Base-by-base conservation (phyloP, 1,140 invertebrate species). In the Nautilus pompilius region DNA sequence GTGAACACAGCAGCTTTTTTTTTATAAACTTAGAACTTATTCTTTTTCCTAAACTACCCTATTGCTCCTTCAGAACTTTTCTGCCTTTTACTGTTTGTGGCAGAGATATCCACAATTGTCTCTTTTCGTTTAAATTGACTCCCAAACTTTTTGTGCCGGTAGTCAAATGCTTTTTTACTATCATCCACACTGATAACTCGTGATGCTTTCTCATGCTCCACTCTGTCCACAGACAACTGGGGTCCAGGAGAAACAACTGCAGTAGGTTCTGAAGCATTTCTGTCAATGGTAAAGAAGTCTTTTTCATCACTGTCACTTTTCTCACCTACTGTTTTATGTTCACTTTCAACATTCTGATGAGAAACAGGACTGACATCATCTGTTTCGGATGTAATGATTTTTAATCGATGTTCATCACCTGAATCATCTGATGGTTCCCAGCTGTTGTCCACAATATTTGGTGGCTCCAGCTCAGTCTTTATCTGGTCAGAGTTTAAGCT, bases 141-240 rank as follows among this genome's bases (percentile, higher is more conserved):
- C 26, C 49, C 49, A 53, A 53, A 53, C 29, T 53, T 53, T 28
- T 53, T 53, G 17, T 53, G 49, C 20, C 49, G 49, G 29, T 53
- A 53, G 4, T 22, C 29, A 53, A 53, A 53, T 5, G 26, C 29
- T 24, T 53, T 28, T 46, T 46, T 22, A 53, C 15, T 53, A 53
- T 53, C 49, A 24, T 20, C 49, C 5, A 15, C 26, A 24, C 13
- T 4, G 26, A 28, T 53, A 28, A 28, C 49, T 28, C 49, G 29
- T 41, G 13, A 13, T 41, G n/a, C 36, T 24, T 53, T 22, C n/a
- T 22, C 45, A 46, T 17, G 45, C 13, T 17, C 13, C n/a, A 53
- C 26, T 6, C 29, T 53, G 26, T 17, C 24, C 3, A 4, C 24
- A 20, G 15, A 28, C 6, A 15, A 13, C 17, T 53, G 24, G 17